phyloP scores from a whole-genome alignment of 2,888 invertebrate species.

The Peribatodes rhomboidaria region DNA sequence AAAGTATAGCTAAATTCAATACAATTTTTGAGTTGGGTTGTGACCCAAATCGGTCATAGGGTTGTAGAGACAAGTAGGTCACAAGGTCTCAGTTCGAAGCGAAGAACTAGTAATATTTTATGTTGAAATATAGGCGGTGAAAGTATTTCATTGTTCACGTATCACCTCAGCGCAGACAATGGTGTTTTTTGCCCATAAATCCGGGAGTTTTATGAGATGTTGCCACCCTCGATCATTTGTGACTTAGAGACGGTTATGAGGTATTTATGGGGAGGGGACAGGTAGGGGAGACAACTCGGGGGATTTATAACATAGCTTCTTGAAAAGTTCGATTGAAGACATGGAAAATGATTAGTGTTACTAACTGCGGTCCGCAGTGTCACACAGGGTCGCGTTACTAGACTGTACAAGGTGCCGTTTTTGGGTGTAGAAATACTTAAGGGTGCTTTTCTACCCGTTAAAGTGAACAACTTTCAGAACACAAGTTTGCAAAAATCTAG shows the following conservation, averaged over 20 bases:
- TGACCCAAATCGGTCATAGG: too few relatives aligned
- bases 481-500: too few relatives aligned
- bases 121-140: conserved; percentile 16
- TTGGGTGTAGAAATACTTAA: too few relatives aligned
- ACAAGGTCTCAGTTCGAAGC: too few relatives aligned
- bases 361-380: too few relatives aligned
- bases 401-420: too few relatives aligned
- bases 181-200: conserved; percentile 74
- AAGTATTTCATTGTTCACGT: conserved; percentile 40
- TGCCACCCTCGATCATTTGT: conserved; percentile 58
- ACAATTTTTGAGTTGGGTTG: too few relatives aligned
- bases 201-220: conserved; percentile 68
- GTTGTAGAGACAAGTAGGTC: too few relatives aligned
- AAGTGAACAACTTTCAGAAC: too few relatives aligned
- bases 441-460: too few relatives aligned
- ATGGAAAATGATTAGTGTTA: not conserved
- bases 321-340: conserved; percentile 9
- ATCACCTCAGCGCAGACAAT: conserved; percentile 54
- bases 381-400: too few relatives aligned
- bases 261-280: conserved; percentile 59
- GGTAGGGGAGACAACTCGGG: conserved; percentile 49
- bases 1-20: too few relatives aligned
- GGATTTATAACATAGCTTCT: conserved; percentile 40
- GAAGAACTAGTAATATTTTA: conserved; percentile 12
- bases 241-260: conserved; percentile 61